Evolutionary conservation across 1,140 invertebrate species (phyloP).

Genomic region (Sinonovacula constricta): DNA sequence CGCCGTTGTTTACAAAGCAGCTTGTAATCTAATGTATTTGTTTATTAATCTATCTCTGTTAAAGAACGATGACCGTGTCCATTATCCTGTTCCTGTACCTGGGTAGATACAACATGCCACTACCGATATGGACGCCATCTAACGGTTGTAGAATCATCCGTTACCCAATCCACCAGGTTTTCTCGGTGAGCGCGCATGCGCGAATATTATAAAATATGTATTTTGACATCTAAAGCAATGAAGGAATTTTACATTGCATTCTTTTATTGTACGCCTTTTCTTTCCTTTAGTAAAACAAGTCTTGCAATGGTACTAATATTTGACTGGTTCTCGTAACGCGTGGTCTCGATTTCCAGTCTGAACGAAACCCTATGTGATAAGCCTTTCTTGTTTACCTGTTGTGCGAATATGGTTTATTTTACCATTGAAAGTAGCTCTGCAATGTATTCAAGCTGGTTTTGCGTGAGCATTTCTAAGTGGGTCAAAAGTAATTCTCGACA

Average conservation of each 20-base stretch:
- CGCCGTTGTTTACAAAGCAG: too few species aligned
- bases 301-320: too few species aligned
- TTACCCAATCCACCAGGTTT: constrained; percentile 89
- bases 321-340: too few species aligned
- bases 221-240: too few species aligned
- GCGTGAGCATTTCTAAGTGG: neutral
- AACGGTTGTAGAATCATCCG: constrained; percentile 63
- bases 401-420: neutral
- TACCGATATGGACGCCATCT: constrained; percentile 81
- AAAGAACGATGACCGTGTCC: constrained; percentile 89
- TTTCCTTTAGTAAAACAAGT: too few species aligned
- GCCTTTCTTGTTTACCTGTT: neutral
- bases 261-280: too few species aligned
- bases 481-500: neutral
- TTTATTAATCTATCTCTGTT: too few species aligned
- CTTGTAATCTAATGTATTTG: too few species aligned
- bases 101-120: constrained; percentile 84
- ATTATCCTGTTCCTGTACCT: constrained; percentile 91
- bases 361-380: too few species aligned
- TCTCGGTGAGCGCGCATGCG: constrained; percentile 91
- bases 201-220: too few species aligned
- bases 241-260: too few species aligned
- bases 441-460: neutral
- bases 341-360: too few species aligned
- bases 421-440: neutral